A percentile compares a stretch with the other conserved stretches of the same genome.
Conservation (phyloP, 2,113 vertebrate species). For the Marcusenius ussheri region DNA sequence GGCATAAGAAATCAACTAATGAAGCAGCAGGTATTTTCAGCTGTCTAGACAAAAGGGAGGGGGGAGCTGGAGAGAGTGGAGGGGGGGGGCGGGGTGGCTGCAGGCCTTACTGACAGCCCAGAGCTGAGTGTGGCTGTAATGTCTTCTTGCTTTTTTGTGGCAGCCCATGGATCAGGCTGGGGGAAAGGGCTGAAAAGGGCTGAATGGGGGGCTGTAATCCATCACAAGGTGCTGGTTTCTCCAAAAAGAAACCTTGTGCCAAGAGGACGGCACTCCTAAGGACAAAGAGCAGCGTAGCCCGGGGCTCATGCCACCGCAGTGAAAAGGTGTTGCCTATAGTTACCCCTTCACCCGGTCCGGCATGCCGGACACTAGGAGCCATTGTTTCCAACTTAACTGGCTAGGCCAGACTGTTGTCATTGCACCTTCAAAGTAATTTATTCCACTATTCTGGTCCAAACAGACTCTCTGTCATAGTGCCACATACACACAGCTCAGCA, state of each 20-base stretch:
- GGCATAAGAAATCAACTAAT: slow-evolving; percentile 29
- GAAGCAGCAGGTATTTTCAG: slow-evolving; percentile 32
- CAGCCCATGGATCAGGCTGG: slow-evolving; percentile 15
- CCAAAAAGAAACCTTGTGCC: slow-evolving; percentile 61
- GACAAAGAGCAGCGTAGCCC: slow-evolving; percentile 66
- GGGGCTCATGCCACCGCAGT: slow-evolving; percentile 61
- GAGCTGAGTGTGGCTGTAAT: slow-evolving; percentile 11
- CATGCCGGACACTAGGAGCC: slow-evolving; percentile 25
- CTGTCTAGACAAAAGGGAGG: slow-evolving; percentile 24
- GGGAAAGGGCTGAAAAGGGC: slow-evolving; percentile 19
- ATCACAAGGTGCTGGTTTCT: slow-evolving; percentile 63
- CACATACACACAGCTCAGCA: not conserved
- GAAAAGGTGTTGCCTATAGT: slow-evolving; percentile 58
- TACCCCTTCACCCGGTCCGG: slow-evolving; percentile 41
- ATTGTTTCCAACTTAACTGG: slow-evolving; percentile 29
- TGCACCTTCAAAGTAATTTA: slow-evolving; percentile 22
- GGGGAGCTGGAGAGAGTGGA: not conserved
- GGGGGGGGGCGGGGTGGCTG: not conserved
- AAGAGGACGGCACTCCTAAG: slow-evolving; percentile 63
- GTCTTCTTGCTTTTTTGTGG: slow-evolving; percentile 8
- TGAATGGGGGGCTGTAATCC: slow-evolving; percentile 55
- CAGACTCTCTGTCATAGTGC: not conserved
- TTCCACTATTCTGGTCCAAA: slow-evolving; percentile 6
- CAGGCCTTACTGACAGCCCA: slow-evolving; percentile 1
- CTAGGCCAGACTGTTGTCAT: slow-evolving; percentile 22